Conservation (phyloP, 64 coral and sea anemone species). For the Montipora cactus region DNA sequence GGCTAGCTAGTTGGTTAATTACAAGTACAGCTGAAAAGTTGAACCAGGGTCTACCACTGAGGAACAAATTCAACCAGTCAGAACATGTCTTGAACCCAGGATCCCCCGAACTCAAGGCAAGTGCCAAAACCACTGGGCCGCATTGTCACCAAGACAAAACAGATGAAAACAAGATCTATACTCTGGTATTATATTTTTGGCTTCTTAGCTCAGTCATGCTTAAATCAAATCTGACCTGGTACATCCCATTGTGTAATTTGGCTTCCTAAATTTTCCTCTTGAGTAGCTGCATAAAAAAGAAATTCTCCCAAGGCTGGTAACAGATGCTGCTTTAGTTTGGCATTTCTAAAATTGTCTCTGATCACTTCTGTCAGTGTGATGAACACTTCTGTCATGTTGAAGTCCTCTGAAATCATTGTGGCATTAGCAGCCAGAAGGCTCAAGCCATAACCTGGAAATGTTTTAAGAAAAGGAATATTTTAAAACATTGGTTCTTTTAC, state of each 20-base stretch:
- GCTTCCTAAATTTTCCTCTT: slow-evolving; percentile 88
- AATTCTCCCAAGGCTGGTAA: slow-evolving; percentile 96
- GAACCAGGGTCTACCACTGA: no score
- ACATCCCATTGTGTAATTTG: slow-evolving; percentile 90
- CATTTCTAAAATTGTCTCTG: slow-evolving; percentile 97
- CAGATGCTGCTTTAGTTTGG: slow-evolving; percentile 86
- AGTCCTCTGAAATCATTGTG: slow-evolving; percentile 97
- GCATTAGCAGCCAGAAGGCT: slow-evolving; percentile 93
- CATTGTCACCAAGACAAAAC: no score
- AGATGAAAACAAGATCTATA: no score
- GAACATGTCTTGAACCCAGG: no score
- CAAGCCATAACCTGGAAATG: slow-evolving; percentile 67
- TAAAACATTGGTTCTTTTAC: no score
- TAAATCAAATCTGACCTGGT: slow-evolving; percentile 64
- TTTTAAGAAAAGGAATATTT: background rate
- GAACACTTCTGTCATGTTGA: slow-evolving; percentile 96
- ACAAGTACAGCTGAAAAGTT: no score
- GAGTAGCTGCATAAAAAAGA: slow-evolving; percentile 97
- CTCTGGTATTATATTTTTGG: no score
- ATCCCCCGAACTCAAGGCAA: no score
- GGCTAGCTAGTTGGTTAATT: no score
- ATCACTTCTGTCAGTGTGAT: slow-evolving; percentile 90
- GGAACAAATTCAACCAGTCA: no score
- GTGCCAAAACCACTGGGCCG: no score
- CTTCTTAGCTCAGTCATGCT: background rate